Evolutionary conservation across 2,113 vertebrate genomes (phyloP).

Genomic region (Marmota flaviventris): DNA sequence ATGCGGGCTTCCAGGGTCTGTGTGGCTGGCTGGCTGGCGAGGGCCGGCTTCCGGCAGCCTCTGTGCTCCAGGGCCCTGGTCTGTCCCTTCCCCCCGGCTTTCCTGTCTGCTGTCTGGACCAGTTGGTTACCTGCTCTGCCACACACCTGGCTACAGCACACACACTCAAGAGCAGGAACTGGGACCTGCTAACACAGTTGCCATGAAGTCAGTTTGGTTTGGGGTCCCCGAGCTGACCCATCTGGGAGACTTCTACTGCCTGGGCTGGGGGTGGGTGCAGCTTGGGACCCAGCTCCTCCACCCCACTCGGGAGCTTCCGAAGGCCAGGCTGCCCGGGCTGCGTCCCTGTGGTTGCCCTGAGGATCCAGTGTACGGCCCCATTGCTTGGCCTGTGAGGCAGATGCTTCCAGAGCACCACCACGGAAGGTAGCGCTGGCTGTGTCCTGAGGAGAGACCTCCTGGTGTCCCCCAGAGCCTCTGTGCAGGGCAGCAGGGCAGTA

Average conservation of each 20-base stretch:
- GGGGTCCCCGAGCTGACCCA: background rate
- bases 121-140: background rate
- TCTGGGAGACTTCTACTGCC: no score
- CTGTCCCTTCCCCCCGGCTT: background rate
- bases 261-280: background rate
- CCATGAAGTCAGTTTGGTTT: background rate
- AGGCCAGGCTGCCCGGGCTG: background rate
- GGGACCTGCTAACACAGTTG: no score
- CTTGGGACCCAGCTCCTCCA: background rate
- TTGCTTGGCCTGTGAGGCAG: background rate
- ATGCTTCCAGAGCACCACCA: accelerated
- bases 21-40: background rate
- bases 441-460: background rate
- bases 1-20: no score
- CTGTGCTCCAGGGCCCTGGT: background rate
- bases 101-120: background rate
- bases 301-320: background rate
- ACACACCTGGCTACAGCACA: no score
- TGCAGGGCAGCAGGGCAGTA: no score
- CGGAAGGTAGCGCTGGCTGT: background rate
- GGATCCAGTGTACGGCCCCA: background rate
- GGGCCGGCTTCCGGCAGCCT: background rate
- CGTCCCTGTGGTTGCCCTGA: background rate
- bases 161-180: background rate
- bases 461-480: background rate